Evolutionary conservation across 2,888 invertebrate genomes (phyloP), one percentile per base, ranked within the genome.

Genomic region (Oxyteleia sp.): DNA sequence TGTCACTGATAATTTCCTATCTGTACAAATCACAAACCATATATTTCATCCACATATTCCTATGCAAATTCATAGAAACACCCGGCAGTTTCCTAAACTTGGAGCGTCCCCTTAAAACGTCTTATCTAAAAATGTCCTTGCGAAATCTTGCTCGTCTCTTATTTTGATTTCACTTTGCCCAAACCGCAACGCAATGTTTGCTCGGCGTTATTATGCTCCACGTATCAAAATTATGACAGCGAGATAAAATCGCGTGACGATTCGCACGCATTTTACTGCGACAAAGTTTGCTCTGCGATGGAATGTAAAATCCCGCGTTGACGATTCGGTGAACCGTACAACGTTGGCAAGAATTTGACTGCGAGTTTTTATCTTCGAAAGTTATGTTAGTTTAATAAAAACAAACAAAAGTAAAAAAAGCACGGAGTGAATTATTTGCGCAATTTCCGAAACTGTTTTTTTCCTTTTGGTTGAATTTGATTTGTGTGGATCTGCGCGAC

Each of bases 341-440:
- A 51, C 47, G 47, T 23, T 69, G 69, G 57, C 69, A 69, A 69
- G 35, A 69, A 69, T 69, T 47, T 59, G 47, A 57, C 51, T 61
- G 11, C 71, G 26, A 49, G 13, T 49, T 71, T 59, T 71, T 69
- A 55, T 68, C 53, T 15, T 8, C 32, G 15, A 3, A 0, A 3
- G 7, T 55, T 32, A 29, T 38, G 38, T 7, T 38, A 13, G 38
- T 38, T 38, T 38, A 13, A 38, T 38, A 38, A 38, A 13, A 38
- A 15, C 18, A 55, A 43, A 55, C 20, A 16, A 1, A 15, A 8
- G 43, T 29, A 29, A 16, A 61, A 45, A 11, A 23, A 7, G n/a
- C 15, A 10, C n/a, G n/a, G n/a, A 23, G 13, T 49, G 49, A 49
- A 51, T 64, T 64, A 64, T 51, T 64, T 64, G 49, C 38, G 15